phyloP scores from a whole-genome alignment of 2,888 invertebrate genomes.

The Brenthis hecate region DNA sequence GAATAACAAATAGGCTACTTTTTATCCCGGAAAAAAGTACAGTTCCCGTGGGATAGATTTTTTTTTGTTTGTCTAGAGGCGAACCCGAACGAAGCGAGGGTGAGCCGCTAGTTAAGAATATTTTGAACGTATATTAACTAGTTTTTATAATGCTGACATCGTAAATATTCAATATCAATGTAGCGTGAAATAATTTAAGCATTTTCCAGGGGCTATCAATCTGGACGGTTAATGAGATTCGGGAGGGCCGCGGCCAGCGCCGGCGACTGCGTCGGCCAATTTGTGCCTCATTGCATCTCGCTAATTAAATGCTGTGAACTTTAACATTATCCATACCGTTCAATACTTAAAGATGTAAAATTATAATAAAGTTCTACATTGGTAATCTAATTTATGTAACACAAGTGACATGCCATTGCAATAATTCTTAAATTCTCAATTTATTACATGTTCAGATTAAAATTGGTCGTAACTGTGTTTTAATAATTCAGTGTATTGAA shows the following conservation, averaged over 20 bases:
- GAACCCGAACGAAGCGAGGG: too few relatives aligned
- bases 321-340: slow-evolving; percentile 36
- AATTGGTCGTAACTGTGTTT: slow-evolving; percentile 3
- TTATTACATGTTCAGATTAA: background rate
- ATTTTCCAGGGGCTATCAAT: slow-evolving; percentile 76
- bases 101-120: slow-evolving; percentile 14
- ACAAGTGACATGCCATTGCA: background rate
- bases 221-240: slow-evolving; percentile 76
- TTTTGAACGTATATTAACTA: slow-evolving; percentile 37
- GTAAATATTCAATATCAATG: slow-evolving; percentile 73
- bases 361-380: background rate
- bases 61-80: too few relatives aligned
- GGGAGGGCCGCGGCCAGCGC: slow-evolving; percentile 52
- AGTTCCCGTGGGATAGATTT: too few relatives aligned
- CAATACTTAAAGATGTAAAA: slow-evolving; percentile 1
- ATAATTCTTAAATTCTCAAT: background rate
- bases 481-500: background rate
- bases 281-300: slow-evolving; percentile 68
- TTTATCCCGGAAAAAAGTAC: too few relatives aligned
- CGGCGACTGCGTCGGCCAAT: slow-evolving; percentile 67
- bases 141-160: slow-evolving; percentile 44
- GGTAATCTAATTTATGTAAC: too few relatives aligned
- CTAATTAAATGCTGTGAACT: slow-evolving; percentile 63
- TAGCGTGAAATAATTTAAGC: slow-evolving; percentile 75
- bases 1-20: too few relatives aligned